phyloP scores from a whole-genome alignment of 2,797 vertebrate species.

The Cirrhinus mrigala region DNA sequence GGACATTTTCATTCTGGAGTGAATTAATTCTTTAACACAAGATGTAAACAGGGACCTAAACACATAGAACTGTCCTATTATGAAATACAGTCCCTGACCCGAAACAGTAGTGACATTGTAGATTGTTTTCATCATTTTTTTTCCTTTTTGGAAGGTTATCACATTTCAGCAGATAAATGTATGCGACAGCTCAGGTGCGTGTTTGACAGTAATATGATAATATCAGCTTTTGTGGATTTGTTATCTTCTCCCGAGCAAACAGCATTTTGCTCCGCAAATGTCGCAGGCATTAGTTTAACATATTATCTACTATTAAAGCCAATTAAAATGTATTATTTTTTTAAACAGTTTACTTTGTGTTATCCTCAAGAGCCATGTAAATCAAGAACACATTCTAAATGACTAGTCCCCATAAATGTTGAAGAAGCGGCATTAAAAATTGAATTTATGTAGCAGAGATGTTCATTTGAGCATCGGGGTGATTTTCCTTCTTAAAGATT shows the following conservation, averaged over 20 bases:
- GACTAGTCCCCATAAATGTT: slow-evolving; percentile 30
- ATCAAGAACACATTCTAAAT: slow-evolving; percentile 30
- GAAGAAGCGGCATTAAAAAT: slow-evolving; percentile 18
- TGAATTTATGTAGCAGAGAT: not conserved
- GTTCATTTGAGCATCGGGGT: slow-evolving; percentile 14
- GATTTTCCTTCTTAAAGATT: not conserved
- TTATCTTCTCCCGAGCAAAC: slow-evolving; percentile 30
- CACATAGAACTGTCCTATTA: not conserved
- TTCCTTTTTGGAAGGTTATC: slow-evolving; percentile 12
- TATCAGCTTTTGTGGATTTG: slow-evolving; percentile 39
- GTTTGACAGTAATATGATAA: slow-evolving; percentile 29
- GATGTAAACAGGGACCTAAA: not conserved
- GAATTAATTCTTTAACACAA: no score
- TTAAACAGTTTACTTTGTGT: slow-evolving; percentile 41
- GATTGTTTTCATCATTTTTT: not conserved
- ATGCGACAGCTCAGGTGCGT: not conserved
- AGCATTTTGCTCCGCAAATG: slow-evolving; percentile 35
- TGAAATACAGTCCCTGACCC: not conserved
- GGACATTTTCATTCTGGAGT: no score
- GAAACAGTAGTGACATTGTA: not conserved
- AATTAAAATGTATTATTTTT: slow-evolving; percentile 48
- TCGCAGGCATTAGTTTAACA: slow-evolving; percentile 36
- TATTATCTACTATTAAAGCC: slow-evolving; percentile 45
- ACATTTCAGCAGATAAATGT: slow-evolving; percentile 15
- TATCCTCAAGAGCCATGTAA: slow-evolving; percentile 31